Conservation (phyloP, 92 coral and sea anemone genomes). For the Bergia sp. region DNA sequence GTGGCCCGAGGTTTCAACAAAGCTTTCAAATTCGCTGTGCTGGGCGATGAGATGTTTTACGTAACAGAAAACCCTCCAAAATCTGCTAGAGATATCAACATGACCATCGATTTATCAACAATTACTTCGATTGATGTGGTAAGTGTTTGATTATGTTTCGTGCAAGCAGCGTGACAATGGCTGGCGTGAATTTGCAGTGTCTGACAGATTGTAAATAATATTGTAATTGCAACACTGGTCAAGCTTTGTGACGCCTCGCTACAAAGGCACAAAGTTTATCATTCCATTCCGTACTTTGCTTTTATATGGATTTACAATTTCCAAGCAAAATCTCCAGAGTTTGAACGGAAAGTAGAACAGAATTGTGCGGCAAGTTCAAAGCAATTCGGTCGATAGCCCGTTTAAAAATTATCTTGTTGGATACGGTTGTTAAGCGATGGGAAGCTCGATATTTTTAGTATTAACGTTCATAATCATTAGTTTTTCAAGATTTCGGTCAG, state of each 20-base stretch:
- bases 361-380: background rate
- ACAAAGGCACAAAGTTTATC: no score
- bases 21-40: conserved; percentile 85
- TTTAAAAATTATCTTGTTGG: background rate
- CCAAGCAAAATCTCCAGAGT: background rate
- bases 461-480: no score
- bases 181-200: conserved; percentile 5
- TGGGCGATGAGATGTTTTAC: conserved; percentile 90
- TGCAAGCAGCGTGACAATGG: conserved; percentile 25
- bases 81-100: conserved; percentile 78
- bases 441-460: background rate
- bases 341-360: background rate
- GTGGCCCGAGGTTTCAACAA: conserved; percentile 90
- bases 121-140: conserved; percentile 85
- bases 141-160: conserved; percentile 46
- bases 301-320: background rate
- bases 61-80: conserved; percentile 96
- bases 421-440: background rate
- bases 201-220: conserved; percentile 11
- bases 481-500: background rate
- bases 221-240: conserved; percentile 24
- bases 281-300: background rate
- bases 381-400: background rate
- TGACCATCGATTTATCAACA: conserved; percentile 74
- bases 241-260: background rate